phyloP scores from a whole-genome alignment of 2,888 invertebrate species.

The Drosophila mercatorum region DNA sequence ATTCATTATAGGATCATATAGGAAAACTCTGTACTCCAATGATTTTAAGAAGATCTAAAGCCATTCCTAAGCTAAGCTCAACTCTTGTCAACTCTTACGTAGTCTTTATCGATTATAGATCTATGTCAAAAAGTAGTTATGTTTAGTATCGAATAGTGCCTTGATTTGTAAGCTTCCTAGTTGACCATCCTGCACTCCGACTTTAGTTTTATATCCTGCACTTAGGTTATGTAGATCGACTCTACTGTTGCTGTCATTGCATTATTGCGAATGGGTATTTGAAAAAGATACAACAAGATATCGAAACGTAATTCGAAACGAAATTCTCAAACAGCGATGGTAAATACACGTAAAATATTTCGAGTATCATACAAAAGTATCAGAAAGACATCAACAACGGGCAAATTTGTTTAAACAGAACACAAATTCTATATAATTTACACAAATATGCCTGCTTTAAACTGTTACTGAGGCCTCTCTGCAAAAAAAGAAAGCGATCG shows the following conservation, averaged over 20 bases:
- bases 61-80: slow-evolving; percentile 2
- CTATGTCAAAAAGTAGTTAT: slow-evolving; percentile 3
- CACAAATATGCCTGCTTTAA: slow-evolving; percentile 56
- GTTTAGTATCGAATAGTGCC: slow-evolving; percentile 38
- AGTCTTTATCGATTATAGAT: not conserved
- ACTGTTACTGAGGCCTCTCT: slow-evolving; percentile 69
- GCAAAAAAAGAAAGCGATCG: slow-evolving; percentile 58
- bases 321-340: slow-evolving; percentile 70
- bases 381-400: slow-evolving; percentile 23
- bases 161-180: slow-evolving; percentile 61
- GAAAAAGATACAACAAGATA: slow-evolving; percentile 65
- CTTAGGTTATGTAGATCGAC: slow-evolving; percentile 26
- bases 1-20: not conserved
- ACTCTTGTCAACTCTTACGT: not conserved
- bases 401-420: slow-evolving; percentile 59
- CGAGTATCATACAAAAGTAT: slow-evolving; percentile 47
- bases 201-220: slow-evolving; percentile 13
- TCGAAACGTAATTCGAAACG: slow-evolving; percentile 25
- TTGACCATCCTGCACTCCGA: slow-evolving; percentile 28
- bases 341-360: slow-evolving; percentile 80
- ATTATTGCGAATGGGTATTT: slow-evolving; percentile 52
- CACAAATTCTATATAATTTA: not conserved
- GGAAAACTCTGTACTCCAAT: not conserved
- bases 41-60: not conserved
- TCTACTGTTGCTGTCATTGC: slow-evolving; percentile 62